A percentile compares a stretch with the other conserved stretches of the same genome.
phyloP scores from a whole-genome alignment of 2,888 invertebrate species.

The Lasioglossum pauxillum region DNA sequence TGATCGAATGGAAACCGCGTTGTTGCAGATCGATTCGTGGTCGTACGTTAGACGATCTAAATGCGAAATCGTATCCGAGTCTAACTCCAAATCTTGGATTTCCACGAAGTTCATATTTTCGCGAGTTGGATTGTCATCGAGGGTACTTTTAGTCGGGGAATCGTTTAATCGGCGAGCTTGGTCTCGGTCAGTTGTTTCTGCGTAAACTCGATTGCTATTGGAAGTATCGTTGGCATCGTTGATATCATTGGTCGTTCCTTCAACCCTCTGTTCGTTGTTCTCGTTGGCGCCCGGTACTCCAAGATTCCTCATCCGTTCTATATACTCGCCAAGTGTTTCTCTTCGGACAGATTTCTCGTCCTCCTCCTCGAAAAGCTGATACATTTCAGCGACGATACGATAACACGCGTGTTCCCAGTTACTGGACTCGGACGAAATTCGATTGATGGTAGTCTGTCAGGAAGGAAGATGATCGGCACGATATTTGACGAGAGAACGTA shows the following conservation, averaged over 20 bases:
- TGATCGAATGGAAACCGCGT: background rate
- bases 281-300: background rate
- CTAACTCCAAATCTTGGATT: background rate
- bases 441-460: slow-evolving; percentile 17
- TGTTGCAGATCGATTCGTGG: background rate
- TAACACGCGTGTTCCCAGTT: slow-evolving; percentile 58
- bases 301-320: background rate
- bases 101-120: background rate
- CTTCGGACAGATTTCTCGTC: background rate
- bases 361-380: slow-evolving; percentile 55
- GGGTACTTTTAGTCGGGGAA: background rate
- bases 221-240: background rate
- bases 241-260: background rate
- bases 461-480: background rate
- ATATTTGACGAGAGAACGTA: background rate
- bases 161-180: background rate
- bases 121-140: background rate
- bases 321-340: background rate
- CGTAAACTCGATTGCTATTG: too few relatives aligned
- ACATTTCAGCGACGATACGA: slow-evolving; percentile 55
- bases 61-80: background rate
- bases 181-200: background rate
- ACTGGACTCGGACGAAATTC: background rate
- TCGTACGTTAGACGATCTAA: background rate
- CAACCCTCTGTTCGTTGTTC: background rate